Base-by-base conservation (phyloP, 2,113 vertebrate species). In the Elanoides forficatus region DNA sequence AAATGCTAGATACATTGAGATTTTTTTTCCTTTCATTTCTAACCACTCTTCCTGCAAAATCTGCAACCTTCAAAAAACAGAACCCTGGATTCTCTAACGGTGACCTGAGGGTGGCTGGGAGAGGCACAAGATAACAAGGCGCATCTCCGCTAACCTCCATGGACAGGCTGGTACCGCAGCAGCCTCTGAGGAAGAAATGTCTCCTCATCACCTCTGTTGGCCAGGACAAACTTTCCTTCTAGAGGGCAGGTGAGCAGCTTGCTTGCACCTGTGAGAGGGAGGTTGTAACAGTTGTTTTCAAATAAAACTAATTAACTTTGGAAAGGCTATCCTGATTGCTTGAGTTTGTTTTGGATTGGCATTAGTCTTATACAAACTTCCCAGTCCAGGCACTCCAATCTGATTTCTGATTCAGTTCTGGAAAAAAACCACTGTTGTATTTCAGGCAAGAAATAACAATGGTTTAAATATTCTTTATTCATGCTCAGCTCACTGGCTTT, bases 121-220 rank as follows among this genome's bases (percentile, higher is more conserved):
- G 15, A 70, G 13, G 4, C 26, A 63, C 11, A 45, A 62, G 8
- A 15, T 53, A 32, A 38, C 47, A 67, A 48, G 27, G 6, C 0
- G 0, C 5, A 26, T 48, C 25, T 42, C 29, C 2, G 0, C 17
- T 34, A 59, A 45, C 12, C 18, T 45, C 32, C 13, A 21, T 7
- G 7, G 38, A 34, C 11, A 38, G 17, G 27, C 15, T 48, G 30
- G 32, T 45, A 40, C 9, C 43, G 59, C 29, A 70, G 13, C 20
- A 42, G 5, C 9, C 17, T 47, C 60, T 60, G 55, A 32, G 17
- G 36, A 23, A 45, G 6, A 81, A 85, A 55, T 9, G 7, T 48
- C 21, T 65, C 18, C 20, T 59, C 15, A 20, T 20, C n/a, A 27
- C 6, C 13, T 55, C 29, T 56, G 9, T 14, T 38, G 34, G 10